phyloP scores from a whole-genome alignment of 2,888 invertebrate genomes.

The Heteropelma amictum region DNA sequence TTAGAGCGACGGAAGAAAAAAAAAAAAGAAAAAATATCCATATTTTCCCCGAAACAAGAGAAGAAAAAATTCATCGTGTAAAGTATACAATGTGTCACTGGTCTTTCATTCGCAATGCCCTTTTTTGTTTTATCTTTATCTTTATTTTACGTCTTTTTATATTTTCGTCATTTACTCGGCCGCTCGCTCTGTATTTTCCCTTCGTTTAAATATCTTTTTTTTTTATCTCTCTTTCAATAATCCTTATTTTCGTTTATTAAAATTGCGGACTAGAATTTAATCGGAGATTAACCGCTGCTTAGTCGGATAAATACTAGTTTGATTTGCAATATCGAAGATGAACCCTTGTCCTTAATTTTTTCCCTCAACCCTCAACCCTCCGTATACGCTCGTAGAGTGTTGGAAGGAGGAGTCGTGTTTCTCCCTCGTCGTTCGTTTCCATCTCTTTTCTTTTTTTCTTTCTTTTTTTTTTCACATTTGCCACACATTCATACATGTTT shows the following conservation, averaged over 20 bases:
- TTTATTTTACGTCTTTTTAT: conserved; percentile 36
- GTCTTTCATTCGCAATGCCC: conserved; percentile 71
- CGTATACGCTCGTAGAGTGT: conserved; percentile 23
- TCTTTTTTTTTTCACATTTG: conserved; percentile 40
- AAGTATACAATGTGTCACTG: conserved; percentile 63
- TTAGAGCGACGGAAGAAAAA: background rate
- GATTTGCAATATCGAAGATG: conserved; percentile 74
- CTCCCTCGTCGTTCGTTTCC: no score
- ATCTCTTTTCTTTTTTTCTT: conserved; percentile 11
- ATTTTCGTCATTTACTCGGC: conserved; percentile 49
- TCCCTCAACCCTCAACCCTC: background rate
- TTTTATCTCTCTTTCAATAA: no score
- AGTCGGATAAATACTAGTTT: conserved; percentile 76
- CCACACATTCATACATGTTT: conserved; percentile 39
- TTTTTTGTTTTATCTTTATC: conserved; percentile 30
- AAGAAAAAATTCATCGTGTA: conserved; percentile 53
- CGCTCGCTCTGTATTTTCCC: conserved; percentile 14
- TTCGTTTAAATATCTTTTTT: conserved; percentile 55
- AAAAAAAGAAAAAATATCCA: conserved; percentile 62
- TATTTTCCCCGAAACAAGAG: conserved; percentile 59
- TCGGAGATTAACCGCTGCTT: conserved; percentile 75
- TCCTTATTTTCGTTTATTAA: conserved; percentile 58
- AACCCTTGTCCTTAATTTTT: conserved; percentile 55
- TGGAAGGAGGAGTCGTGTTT: no score
- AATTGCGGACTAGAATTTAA: conserved; percentile 76